Conservation (phyloP, 2,888 invertebrate species). For the Apamea sordens region DNA sequence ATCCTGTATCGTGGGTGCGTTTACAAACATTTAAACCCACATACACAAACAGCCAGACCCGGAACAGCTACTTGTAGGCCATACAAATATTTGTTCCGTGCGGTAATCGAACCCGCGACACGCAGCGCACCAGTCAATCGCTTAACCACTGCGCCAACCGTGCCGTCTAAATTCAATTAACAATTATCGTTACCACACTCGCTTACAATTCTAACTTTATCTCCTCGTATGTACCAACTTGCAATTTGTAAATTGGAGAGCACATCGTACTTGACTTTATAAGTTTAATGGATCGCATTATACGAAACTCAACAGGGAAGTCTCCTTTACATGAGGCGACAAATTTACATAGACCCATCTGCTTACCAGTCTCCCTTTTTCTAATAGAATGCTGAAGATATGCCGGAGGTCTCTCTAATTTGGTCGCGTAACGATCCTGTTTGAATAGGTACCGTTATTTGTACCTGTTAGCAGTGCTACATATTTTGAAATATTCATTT, state of each 20-base stretch:
- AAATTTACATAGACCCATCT: slow-evolving; percentile 49
- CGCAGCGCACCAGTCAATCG: no score
- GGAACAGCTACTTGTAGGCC: no score
- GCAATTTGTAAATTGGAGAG: slow-evolving; percentile 55
- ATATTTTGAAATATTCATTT: slow-evolving; percentile 12
- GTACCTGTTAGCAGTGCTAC: slow-evolving; percentile 6
- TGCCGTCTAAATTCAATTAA: not conserved
- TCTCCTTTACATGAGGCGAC: slow-evolving; percentile 40
- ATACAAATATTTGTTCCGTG: no score
- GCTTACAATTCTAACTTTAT: slow-evolving; percentile 9
- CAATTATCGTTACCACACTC: slow-evolving; percentile 1
- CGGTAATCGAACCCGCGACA: no score
- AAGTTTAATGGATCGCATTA: slow-evolving; percentile 57
- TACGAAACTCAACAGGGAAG: slow-evolving; percentile 51
- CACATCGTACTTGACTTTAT: slow-evolving; percentile 37
- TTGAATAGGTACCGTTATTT: slow-evolving; percentile 37
- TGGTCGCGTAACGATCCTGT: slow-evolving; percentile 35
- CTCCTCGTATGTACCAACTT: slow-evolving; percentile 1
- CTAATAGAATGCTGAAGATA: slow-evolving; percentile 35
- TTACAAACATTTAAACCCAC: no score
- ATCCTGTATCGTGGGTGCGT: no score
- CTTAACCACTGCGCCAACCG: no score
- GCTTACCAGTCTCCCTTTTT: slow-evolving; percentile 24
- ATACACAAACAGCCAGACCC: no score
- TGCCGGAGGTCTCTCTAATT: slow-evolving; percentile 26